phyloP scores from a whole-genome alignment of 2,113 vertebrate species.

The Hemiprocne comata region DNA sequence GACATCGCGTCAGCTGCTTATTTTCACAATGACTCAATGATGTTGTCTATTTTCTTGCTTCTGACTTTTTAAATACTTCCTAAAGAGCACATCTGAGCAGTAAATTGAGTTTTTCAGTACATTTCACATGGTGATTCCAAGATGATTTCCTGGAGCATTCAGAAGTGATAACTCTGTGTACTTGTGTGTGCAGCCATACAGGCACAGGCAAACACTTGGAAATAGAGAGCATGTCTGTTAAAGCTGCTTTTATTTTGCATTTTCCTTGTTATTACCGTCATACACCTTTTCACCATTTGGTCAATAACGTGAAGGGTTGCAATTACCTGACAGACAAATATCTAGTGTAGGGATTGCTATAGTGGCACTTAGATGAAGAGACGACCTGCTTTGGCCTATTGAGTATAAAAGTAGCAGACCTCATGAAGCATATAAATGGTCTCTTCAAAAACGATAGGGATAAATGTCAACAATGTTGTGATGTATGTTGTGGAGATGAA shows the following conservation, averaged over 20 bases:
- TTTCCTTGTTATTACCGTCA: not conserved
- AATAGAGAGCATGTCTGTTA: not conserved
- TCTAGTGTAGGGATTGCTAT: not conserved
- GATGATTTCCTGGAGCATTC: not conserved
- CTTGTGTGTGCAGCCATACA: not conserved
- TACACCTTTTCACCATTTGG: not conserved
- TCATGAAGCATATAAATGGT: not conserved
- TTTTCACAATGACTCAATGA: not conserved
- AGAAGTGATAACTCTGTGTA: not conserved
- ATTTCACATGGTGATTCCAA: rapidly evolving
- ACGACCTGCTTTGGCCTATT: not conserved
- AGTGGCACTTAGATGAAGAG: not conserved
- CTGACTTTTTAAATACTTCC: not conserved
- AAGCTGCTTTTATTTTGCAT: not conserved
- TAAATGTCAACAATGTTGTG: not conserved
- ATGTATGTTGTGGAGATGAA: not conserved
- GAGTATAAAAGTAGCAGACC: not conserved
- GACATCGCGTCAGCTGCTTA: not conserved
- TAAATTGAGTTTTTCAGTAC: not conserved
- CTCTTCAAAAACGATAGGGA: not conserved
- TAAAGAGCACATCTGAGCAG: not conserved
- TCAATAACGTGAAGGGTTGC: not conserved
- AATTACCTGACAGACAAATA: not conserved
- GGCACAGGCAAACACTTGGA: not conserved
- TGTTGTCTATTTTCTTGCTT: not conserved